phyloP scores from a whole-genome alignment of 2,888 invertebrate genomes.

The Gortyna flavago region DNA sequence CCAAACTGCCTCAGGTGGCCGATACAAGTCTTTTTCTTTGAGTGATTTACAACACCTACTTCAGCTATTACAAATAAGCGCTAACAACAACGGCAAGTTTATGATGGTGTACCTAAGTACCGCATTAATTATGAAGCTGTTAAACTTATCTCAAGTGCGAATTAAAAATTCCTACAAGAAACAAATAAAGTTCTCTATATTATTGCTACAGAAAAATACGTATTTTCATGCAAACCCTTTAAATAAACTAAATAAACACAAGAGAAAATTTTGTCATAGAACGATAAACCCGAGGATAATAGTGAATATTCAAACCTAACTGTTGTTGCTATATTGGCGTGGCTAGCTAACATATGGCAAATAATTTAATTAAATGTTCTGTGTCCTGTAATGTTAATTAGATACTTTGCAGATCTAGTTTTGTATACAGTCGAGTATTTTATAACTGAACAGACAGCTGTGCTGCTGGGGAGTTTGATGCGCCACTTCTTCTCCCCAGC shows the following conservation, averaged over 20 bases:
- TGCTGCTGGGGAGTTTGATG: no score
- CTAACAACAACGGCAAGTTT: no score
- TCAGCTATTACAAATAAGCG: no score
- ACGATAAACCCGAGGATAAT: background rate
- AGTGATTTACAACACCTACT: conserved; percentile 46
- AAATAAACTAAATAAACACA: background rate
- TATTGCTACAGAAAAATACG: background rate
- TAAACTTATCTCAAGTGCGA: conserved; percentile 9
- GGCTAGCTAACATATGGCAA: no score
- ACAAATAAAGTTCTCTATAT: background rate
- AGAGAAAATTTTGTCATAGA: background rate
- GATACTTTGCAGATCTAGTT: no score
- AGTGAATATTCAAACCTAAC: background rate
- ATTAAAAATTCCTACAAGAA: background rate
- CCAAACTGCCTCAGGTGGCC: conserved; percentile 22
- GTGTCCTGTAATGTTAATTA: no score
- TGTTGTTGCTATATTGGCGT: no score
- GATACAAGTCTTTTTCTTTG: conserved; percentile 6
- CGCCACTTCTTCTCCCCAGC: no score
- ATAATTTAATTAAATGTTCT: no score
- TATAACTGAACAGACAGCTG: no score
- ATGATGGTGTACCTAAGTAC: conserved; percentile 16
- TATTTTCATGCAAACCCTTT: background rate
- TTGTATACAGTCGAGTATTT: no score
- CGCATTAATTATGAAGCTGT: conserved; percentile 9